Base-by-base conservation (phyloP, 2,113 vertebrate genomes). In the Sapajus apella region DNA sequence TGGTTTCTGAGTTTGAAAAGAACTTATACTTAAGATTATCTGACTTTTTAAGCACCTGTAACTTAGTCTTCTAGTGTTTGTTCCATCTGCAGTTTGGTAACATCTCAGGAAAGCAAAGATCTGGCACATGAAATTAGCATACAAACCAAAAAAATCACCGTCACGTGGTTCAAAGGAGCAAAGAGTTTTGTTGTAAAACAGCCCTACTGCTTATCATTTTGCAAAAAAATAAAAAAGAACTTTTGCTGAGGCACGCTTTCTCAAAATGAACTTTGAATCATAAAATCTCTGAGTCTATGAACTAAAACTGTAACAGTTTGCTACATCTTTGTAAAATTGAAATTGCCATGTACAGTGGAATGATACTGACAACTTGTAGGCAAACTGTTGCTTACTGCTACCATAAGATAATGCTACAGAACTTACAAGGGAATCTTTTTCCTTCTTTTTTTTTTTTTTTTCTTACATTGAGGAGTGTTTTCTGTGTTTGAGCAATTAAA, bases 301-400 rank as follows among this genome's bases (percentile, higher is more conserved):
- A 92, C 87, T 87, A 80, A 95, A 96, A 82, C 68, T 84, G 47
- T 68, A 92, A 75, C 64, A 17, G n/a, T 6, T 81, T 94, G 80
- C 77, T 56, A 55, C 43, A 79, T 87, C 43, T 91, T 73, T 94
- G 68, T 96, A 88, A 96, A 97, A 95, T 56, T 9, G 43, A 94
- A 95, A 96, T 96, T 92, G 50, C 43, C 73, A 8, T 86, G 21
- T 87, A 61, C 85, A 73, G 52, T 55, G 40, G 64, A 96, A 91
- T 4, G 40, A 70, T 61, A 25, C 5, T 87, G 56, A 85, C 37
- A 87, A 91, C 76, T 70, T 88, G 1, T 52, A 90, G 92, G 82
- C 96, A 91, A 98, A 98, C 97, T 97, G 96, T 98, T 98, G 98
- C 94, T 97, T 72, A 70, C 23, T 27, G 3, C 16, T 82, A 18